Evolutionary conservation across 2,113 vertebrate species (phyloP).

Genomic region (Bombycilla garrulus): DNA sequence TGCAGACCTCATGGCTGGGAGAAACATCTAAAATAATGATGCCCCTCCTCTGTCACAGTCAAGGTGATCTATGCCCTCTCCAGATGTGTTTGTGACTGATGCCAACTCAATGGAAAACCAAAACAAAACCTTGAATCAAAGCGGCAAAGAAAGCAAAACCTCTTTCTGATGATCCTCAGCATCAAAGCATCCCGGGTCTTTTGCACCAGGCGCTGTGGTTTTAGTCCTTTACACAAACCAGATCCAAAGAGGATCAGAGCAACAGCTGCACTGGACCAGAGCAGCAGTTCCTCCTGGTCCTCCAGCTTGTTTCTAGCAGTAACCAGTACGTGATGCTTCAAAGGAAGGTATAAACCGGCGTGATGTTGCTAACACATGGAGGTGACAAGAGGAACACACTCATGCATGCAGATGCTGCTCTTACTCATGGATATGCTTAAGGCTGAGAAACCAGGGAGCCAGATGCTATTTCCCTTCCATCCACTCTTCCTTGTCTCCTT

Average conservation of each 20-base stretch:
- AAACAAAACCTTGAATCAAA: conserved; percentile 58
- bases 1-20: background rate
- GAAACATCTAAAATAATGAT: background rate
- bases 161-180: conserved; percentile 23
- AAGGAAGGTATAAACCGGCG: conserved; percentile 57
- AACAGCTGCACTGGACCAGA: conserved; percentile 27
- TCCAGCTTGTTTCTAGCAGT: conserved; percentile 47
- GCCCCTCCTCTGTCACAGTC: background rate
- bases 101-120: conserved; percentile 47
- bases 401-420: conserved; percentile 49
- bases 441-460: background rate
- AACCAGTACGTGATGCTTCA: conserved; percentile 45
- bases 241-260: conserved; percentile 11
- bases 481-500: background rate
- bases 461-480: background rate
- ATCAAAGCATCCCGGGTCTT: background rate
- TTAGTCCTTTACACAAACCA: background rate
- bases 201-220: background rate
- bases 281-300: conserved; percentile 15
- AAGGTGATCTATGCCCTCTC: conserved; percentile 42
- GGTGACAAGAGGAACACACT: conserved; percentile 33
- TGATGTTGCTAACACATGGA: conserved; percentile 53
- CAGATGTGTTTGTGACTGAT: conserved; percentile 45
- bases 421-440: background rate
- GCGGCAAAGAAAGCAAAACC: conserved; percentile 40